A percentile compares a stretch with the other conserved stretches of the same genome.
These are phyloP conservation scores for Encarsia formosa DNA, from an alignment of 2,888 invertebrate species.

Conservation along the genomic window DNA sequence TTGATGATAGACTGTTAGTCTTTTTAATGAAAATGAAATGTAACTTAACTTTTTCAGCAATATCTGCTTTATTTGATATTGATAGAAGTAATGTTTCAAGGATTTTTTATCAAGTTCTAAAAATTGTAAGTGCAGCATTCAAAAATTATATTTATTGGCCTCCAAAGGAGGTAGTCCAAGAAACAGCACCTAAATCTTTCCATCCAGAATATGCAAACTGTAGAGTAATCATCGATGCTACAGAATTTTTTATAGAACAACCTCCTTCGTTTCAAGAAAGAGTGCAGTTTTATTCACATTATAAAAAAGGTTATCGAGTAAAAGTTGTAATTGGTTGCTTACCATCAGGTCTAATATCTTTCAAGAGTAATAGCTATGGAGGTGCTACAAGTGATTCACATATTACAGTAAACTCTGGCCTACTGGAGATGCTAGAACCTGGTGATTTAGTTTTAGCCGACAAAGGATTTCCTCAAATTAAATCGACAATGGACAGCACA, in stretches of 20 bases:
- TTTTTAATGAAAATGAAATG: constrained; percentile 25
- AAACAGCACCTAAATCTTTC: constrained; percentile 23
- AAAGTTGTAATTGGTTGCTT: constrained; percentile 26
- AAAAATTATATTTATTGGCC: constrained; percentile 25
- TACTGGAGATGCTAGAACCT: constrained; percentile 24
- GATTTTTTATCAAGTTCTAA: constrained; percentile 24
- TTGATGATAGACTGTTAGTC: constrained; percentile 11
- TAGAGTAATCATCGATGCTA: constrained; percentile 30
- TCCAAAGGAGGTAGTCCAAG: constrained; percentile 6
- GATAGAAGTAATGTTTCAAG: constrained; percentile 28
- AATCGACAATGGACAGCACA: constrained; percentile 11
- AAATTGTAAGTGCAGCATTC: constrained; percentile 9
- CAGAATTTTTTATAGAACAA: constrained; percentile 23
- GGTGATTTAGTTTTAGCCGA: constrained; percentile 26
- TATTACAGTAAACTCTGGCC: constrained; percentile 19
- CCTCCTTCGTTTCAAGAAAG: constrained; percentile 17
- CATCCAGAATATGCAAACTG: constrained; percentile 12
- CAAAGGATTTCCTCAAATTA: constrained; percentile 28
- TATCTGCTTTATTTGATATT: constrained; percentile 21
- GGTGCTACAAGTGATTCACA: constrained; percentile 24
- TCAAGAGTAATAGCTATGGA: constrained; percentile 20
- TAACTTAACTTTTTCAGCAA: constrained; percentile 22
- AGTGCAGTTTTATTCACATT: constrained; percentile 23
- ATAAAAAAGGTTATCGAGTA: constrained; percentile 26
- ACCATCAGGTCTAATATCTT: constrained; percentile 22